Conservation (phyloP, 2,113 vertebrate genomes). For the Paracanthobrama guichenoti region DNA sequence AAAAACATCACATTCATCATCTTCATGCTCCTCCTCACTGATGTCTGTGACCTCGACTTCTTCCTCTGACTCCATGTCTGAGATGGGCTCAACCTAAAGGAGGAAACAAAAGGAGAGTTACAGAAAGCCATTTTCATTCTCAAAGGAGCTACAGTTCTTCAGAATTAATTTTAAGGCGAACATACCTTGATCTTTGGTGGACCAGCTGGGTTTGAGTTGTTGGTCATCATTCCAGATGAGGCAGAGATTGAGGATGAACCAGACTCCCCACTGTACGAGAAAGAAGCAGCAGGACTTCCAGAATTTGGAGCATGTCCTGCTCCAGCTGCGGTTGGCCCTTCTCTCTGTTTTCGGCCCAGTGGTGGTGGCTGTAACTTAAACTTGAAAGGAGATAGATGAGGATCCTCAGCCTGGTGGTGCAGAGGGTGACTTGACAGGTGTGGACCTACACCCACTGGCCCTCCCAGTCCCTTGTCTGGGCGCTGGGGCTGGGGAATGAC, state of each 20-base stretch:
- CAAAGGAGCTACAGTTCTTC: neutral
- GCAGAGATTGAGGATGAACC: conserved; percentile 48
- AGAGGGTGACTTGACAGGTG: conserved; percentile 69
- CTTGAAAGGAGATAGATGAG: conserved; percentile 83
- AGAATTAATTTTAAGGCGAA: neutral
- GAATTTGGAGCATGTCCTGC: conserved; percentile 45
- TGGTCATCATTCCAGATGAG: conserved; percentile 38
- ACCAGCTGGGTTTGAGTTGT: conserved; percentile 41
- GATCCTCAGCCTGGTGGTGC: conserved; percentile 69
- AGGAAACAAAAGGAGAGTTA: neutral
- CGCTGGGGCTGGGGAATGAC: conserved; percentile 89
- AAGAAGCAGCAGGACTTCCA: conserved; percentile 53
- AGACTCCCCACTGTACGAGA: conserved; percentile 43
- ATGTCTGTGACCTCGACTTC: conserved; percentile 92
- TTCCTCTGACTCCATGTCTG: conserved; percentile 84
- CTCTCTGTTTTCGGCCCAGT: conserved; percentile 82
- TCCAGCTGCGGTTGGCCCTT: conserved; percentile 57
- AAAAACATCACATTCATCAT: conserved; percentile 68
- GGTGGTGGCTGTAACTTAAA: conserved; percentile 93
- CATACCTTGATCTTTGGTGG: conserved; percentile 85
- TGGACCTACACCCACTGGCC: conserved; percentile 31
- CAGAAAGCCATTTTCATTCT: neutral
- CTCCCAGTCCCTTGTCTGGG: conserved; percentile 70
- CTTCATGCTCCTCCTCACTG: conserved; percentile 77
- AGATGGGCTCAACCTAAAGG: conserved; percentile 84